A percentile compares a stretch with the other conserved stretches of the same genome.
These are phyloP conservation scores for Falcunculus frontatus DNA, from an alignment of 2,113 vertebrate species.

Conservation along the genomic window DNA sequence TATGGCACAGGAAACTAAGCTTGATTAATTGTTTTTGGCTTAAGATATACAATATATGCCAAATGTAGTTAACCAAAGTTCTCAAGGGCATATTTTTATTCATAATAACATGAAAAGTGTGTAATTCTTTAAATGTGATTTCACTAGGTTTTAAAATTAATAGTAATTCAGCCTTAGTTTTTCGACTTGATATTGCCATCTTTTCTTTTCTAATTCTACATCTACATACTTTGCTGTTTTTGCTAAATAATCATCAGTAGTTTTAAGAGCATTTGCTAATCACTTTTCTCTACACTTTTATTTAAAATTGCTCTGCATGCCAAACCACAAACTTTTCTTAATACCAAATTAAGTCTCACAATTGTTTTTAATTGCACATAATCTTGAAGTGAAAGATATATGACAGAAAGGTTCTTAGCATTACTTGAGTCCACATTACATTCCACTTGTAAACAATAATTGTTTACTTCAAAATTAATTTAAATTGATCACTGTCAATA, in stretches of 20 bases:
- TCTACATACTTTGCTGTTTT: neutral
- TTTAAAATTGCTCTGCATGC: neutral
- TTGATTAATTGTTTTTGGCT: neutral
- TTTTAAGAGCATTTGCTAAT: slow-evolving; percentile 16
- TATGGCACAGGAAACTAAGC: neutral
- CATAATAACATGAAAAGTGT: neutral
- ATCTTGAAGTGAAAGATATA: neutral
- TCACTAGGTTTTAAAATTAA: neutral
- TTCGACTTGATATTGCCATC: neutral
- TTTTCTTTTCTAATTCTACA: neutral
- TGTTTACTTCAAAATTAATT: neutral
- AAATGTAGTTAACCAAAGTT: neutral
- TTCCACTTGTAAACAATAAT: neutral
- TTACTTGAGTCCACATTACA: neutral
- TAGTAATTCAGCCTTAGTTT: neutral
- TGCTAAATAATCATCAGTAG: neutral
- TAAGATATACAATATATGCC: neutral
- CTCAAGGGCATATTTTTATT: neutral
- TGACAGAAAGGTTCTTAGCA: neutral
- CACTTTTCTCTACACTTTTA: neutral
- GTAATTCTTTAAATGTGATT: neutral
- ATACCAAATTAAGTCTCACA: neutral
- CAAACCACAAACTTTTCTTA: neutral
- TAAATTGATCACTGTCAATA: neutral
- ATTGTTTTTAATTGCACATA: neutral